Percentiles rank a stretch among this genome's conserved stretches.
phyloP scores from a whole-genome alignment of 1,140 invertebrate genomes.

The Drosophila santomea region DNA sequence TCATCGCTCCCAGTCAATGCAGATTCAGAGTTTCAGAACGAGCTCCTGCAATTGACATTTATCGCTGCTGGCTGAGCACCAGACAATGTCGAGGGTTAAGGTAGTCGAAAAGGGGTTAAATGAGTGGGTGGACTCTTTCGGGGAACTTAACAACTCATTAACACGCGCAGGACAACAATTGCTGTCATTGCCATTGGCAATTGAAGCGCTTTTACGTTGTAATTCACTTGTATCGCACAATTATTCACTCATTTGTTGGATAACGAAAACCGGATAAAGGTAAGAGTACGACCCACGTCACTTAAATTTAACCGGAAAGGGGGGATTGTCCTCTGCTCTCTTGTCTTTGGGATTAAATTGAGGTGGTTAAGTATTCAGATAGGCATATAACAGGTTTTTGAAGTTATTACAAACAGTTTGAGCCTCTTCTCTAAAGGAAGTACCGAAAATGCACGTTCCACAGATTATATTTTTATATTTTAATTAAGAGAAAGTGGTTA shows the following conservation, averaged over 20 bases:
- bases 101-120: neutral
- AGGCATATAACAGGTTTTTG: neutral
- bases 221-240: constrained; percentile 54
- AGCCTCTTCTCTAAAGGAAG: neutral
- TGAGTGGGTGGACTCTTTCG: constrained; percentile 42
- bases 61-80: constrained; percentile 59
- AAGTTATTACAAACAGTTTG: neutral
- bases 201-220: constrained; percentile 56
- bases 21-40: constrained; percentile 17
- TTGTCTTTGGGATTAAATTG: constrained; percentile 36
- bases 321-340: neutral
- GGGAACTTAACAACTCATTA: constrained; percentile 77
- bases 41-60: constrained; percentile 73
- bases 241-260: constrained; percentile 55
- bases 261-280: constrained; percentile 31
- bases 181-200: constrained; percentile 44
- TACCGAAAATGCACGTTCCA: neutral
- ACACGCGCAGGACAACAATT: constrained; percentile 71
- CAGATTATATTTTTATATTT: constrained; percentile 7
- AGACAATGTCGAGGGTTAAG: constrained; percentile 34
- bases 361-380: neutral
- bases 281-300: constrained; percentile 53
- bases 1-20: constrained; percentile 4
- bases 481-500: no score
- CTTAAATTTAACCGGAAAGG: constrained; percentile 50